Conservation (phyloP, 2,797 vertebrate species). For the Coilia nasus region DNA sequence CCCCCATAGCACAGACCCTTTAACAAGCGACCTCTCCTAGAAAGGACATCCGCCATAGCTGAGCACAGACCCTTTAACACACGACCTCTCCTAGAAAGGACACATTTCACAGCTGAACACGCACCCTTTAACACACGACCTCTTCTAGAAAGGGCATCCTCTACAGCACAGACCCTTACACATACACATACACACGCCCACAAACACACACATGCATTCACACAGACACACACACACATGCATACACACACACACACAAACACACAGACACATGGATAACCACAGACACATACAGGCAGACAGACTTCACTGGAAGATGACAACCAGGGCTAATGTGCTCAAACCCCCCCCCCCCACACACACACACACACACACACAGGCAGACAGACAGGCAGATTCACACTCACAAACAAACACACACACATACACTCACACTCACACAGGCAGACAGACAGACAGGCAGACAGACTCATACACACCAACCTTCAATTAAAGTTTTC, state of each 20-base stretch:
- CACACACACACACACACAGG: background rate
- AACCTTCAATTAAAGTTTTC: background rate
- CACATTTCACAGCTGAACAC: too few relatives aligned
- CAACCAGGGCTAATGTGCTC: background rate
- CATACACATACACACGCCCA: too few relatives aligned
- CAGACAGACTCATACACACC: too few relatives aligned
- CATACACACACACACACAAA: background rate
- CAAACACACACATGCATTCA: too few relatives aligned
- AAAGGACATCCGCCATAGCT: too few relatives aligned
- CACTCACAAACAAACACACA: background rate
- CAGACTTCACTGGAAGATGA: background rate
- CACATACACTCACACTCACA: too few relatives aligned
- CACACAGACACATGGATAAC: background rate
- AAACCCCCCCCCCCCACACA: background rate
- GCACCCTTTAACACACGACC: too few relatives aligned
- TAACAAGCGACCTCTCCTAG: too few relatives aligned
- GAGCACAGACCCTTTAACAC: too few relatives aligned
- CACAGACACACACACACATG: background rate
- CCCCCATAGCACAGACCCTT: too few relatives aligned
- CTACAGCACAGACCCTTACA: background rate
- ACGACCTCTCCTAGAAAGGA: too few relatives aligned
- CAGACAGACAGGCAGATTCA: background rate
- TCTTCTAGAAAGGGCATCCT: too few relatives aligned
- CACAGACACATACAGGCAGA: background rate
- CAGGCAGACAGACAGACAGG: background rate